These are phyloP conservation scores for Stegodyphus dumicola DNA, from an alignment of 1,140 invertebrate genomes.

Conservation along the genomic window DNA sequence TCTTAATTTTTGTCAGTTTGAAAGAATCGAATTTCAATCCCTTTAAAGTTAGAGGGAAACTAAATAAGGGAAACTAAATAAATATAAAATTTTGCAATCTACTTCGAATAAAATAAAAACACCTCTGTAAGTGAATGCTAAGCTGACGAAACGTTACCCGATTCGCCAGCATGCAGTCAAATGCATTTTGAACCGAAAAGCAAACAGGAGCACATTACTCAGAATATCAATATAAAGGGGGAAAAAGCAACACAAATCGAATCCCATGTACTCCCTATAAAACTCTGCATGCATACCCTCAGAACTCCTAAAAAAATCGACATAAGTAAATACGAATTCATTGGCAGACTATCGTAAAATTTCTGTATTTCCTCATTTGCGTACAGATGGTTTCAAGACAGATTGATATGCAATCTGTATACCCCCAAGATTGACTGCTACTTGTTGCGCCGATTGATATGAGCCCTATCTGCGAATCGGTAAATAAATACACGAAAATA, in stretches of 20 bases:
- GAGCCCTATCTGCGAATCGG: neutral
- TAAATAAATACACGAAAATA: neutral
- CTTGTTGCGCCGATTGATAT: conserved; percentile 14
- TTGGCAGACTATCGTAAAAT: neutral
- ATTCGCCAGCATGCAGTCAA: conserved; percentile 5
- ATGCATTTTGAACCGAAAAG: conserved; percentile 22
- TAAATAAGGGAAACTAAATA: too few species aligned
- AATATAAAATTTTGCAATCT: too few species aligned
- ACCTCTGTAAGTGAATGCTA: neutral
- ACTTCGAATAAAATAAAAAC: too few species aligned
- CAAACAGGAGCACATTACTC: neutral
- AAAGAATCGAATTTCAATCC: too few species aligned
- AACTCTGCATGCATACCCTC: too few species aligned
- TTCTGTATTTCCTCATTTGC: conserved; percentile 22
- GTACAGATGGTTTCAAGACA: conserved; percentile 33
- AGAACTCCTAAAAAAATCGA: too few species aligned
- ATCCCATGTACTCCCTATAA: too few species aligned
- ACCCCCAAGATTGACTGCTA: neutral
- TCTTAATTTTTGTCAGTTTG: too few species aligned
- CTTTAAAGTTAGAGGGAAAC: too few species aligned
- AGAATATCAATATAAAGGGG: neutral
- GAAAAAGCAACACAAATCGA: conserved; percentile 1
- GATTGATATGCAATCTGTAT: conserved; percentile 20
- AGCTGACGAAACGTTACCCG: neutral
- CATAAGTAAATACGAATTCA: conserved; percentile 19